Evolutionary conservation across 2,113 vertebrate genomes (phyloP), one percentile per base, ranked within the genome.

Genomic region (Heteronetta atricapilla): DNA sequence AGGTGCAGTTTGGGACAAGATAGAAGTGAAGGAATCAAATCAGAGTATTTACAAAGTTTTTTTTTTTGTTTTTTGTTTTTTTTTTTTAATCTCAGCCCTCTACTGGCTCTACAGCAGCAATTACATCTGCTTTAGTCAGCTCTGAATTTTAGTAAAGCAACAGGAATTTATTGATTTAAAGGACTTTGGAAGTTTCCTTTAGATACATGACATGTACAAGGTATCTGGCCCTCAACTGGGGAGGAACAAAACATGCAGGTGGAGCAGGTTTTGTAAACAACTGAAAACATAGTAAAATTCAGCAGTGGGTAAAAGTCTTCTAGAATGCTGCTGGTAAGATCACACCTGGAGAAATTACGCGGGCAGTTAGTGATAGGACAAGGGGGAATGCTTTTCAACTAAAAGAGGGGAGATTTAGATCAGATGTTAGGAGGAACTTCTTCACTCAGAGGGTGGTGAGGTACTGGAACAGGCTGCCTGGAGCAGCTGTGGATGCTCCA

Each of bases 21-120:
- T 5, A 15, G 60, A 23, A 48, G 17, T 13, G 6, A 5, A 40
- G 4, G 26, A 1, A 34, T 8, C 0, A 1, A 21, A 58, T 12
- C 3, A 3, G 42, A 44, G 12, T 18, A 23, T 69, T 42, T 11
- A 20, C 3, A 6, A 4, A 11, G 55, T 22, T 38, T 36, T 33
- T 19, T 59, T 53, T 9, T 33, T 22, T 59, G 33, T 19, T 59
- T 52, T 7, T 33, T 22, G 55, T 34, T 22, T 55, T 53, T 34
- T 19, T 59, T 53, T 6, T 33, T 22, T 50, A 44, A 6, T 17
- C 34, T 67, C 46, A 11, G 92, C 90, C 92, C 88, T 88, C 92
- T 90, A 2, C 94, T 79, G 91, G 94, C 64, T 86, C 31, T 11
- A 7, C 40, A 17, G 50, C 34, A 21, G 69, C 82, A 44, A 60